A percentile compares a stretch with the other conserved stretches of the same genome.
These are phyloP conservation scores for Drosophila tsacasi DNA, from an alignment of 1,140 invertebrate species.

Conservation along the genomic window DNA sequence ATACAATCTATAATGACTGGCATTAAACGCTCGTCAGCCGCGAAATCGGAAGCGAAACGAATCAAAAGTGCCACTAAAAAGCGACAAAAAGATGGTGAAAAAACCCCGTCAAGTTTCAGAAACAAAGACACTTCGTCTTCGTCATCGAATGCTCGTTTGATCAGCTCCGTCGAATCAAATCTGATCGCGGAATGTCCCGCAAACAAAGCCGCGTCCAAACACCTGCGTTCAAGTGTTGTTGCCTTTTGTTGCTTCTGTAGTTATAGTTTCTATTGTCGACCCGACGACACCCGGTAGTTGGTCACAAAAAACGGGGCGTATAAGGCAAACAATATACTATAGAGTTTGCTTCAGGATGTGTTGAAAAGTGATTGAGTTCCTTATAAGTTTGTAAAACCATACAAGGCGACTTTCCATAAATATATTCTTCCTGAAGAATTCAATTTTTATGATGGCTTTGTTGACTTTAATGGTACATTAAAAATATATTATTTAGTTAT, in stretches of 20 bases:
- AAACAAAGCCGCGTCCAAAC: conserved; percentile 50
- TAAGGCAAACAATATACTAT: conserved; percentile 6
- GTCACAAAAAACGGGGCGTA: conserved; percentile 18
- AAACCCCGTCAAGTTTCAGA: conserved; percentile 48
- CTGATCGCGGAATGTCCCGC: conserved; percentile 28
- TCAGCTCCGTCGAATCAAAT: conserved; percentile 29
- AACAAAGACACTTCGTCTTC: conserved; percentile 57
- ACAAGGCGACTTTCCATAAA: not conserved
- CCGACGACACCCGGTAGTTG: conserved; percentile 29
- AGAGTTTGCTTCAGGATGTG: conserved; percentile 20
- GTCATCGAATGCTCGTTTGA: conserved; percentile 37
- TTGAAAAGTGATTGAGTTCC: not conserved
- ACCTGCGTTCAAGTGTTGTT: conserved; percentile 44
- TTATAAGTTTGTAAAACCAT: conserved; percentile 5
- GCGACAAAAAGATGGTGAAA: conserved; percentile 21
- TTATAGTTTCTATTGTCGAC: conserved; percentile 36
- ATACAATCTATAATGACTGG: conserved; percentile 71
- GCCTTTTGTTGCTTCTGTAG: conserved; percentile 22
- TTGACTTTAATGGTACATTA: not conserved
- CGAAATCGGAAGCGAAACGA: conserved; percentile 76
- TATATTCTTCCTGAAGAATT: conserved; percentile 6
- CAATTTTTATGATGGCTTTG: not conserved
- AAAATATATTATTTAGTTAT: not conserved
- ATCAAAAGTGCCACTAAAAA: conserved; percentile 66
- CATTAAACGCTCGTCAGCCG: conserved; percentile 39